Evolutionary conservation across 2,888 invertebrate species (phyloP), one percentile per base, ranked within the genome.

Genomic region (Harpalus rufipes): DNA sequence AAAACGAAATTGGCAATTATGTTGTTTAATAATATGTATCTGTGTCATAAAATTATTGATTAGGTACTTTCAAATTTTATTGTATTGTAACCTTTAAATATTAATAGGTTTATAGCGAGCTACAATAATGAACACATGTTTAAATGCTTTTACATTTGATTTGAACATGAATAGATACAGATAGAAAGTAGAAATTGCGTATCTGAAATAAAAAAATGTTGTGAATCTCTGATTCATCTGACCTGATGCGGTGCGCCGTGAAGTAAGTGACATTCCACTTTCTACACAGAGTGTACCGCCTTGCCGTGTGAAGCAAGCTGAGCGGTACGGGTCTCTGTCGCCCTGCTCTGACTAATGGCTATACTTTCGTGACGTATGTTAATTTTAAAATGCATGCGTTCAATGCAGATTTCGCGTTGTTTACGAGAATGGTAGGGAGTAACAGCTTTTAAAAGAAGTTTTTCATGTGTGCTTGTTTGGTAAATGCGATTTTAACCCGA

Each of bases 401-500:
- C 78, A 58, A 58, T 78, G 78, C 58, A 78, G 78, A 78, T 78
- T 78, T 78, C 58, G 25, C 25, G 78, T 78, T 78, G 78, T 78
- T 74, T 74, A 51, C 74, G 74, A 68, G 68, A 74, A 72, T 18
- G 72, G 41, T 39, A 41, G 72, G 72, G 44, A 72, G 32, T 72
- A 72, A 72, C 39, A 14, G 76, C 56, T 78, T 78, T 58, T 78
- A 56, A 78, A 78, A 78, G 78, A 78, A 78, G 41, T 78, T 78
- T 78, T 78, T 74, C 72, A 44, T 74, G 72, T 74, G 72, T 44
- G 18, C 44, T 74, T 74, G 72, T 74, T 74, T 74, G 44, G 21
- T 74, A 44, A 74, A 74, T 74, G 72, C 72, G 72, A 74, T 44
- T 74, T 74, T 74, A 74, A 74, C 41, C 44, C 41, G 72, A 74